Evolutionary conservation across 2,797 vertebrate species (phyloP), one percentile per base, ranked within the genome.

Genomic region (Pseudotriccus pelzelni): DNA sequence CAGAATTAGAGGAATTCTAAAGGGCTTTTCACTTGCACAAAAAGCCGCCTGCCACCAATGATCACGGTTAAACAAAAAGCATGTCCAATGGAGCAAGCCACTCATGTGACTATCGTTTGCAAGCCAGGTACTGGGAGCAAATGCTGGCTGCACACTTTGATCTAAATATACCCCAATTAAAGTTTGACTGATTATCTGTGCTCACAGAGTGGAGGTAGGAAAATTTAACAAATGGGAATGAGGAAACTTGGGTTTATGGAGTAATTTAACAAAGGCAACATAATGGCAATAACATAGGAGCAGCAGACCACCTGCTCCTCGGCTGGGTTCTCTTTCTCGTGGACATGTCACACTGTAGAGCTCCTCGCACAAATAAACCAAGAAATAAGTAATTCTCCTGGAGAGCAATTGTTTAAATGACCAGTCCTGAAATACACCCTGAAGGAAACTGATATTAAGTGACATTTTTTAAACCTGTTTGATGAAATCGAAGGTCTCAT

Each of bases 41-140:
- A 97, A 96, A 95, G 94, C 96, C 7, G 80, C 94, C 93, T 96
- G 96, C 96, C 94, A 97, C 91, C 96, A 96, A 94, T 94, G 96
- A 96, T 96, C 96, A 94, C 66, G 94, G 94, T 96, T 96, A 94
- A 97, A 97, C 96, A 97, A 97, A 97, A 96, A 96, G 95, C 96
- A 90, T 94, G 95, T 95, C 96, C 96, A 96, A 93, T 85, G 94
- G 95, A 97, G 94, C 88, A 97, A 96, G 88, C 90, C 94, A 95
- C 96, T 96, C 93, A 94, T 88, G 93, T 96, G 94, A 95, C 94
- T 94, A 87, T 96, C 93, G 75, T 90, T 96, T 93, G 95, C 96
- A 94, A 94, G 83, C 62, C 96, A 96, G 90, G 92, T 90, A 93
- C 79, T 91, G 77, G 62, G 69, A 94, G 94, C 67, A 88, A 95